Evolutionary conservation across 2,797 vertebrate species (phyloP).

Genomic region (Silurus aristotelis): DNA sequence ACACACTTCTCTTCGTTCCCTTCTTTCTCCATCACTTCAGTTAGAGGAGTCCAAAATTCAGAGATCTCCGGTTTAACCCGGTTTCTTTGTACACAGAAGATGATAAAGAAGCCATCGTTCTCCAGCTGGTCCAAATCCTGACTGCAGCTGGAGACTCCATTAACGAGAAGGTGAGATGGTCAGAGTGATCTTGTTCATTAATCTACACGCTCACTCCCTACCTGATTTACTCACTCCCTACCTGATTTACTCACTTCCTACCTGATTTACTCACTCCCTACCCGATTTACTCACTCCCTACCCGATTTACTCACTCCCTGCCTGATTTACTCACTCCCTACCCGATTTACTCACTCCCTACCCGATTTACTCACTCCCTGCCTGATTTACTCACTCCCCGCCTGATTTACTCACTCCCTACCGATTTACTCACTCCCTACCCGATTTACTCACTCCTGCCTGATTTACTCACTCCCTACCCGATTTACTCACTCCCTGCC

Average conservation of each 20-base stretch:
- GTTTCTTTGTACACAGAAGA: constrained; percentile 43
- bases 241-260: background rate
- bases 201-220: too few relatives aligned
- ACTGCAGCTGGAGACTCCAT: constrained; percentile 80
- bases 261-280: background rate
- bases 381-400: too few relatives aligned
- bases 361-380: too few relatives aligned
- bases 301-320: background rate
- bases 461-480: too few relatives aligned
- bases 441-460: too few relatives aligned
- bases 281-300: background rate
- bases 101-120: constrained; percentile 76
- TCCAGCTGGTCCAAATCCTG: constrained; percentile 75
- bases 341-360: too few relatives aligned
- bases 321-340: background rate
- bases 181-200: too few relatives aligned
- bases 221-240: background rate
- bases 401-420: too few relatives aligned
- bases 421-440: too few relatives aligned
- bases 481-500: too few relatives aligned
- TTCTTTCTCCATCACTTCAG: background rate
- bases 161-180: constrained; percentile 67
- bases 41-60: background rate
- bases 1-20: background rate
- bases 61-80: background rate